These are phyloP conservation scores for Cotesia glomerata DNA, from an alignment of 1,140 invertebrate species.

Conservation along the genomic window DNA sequence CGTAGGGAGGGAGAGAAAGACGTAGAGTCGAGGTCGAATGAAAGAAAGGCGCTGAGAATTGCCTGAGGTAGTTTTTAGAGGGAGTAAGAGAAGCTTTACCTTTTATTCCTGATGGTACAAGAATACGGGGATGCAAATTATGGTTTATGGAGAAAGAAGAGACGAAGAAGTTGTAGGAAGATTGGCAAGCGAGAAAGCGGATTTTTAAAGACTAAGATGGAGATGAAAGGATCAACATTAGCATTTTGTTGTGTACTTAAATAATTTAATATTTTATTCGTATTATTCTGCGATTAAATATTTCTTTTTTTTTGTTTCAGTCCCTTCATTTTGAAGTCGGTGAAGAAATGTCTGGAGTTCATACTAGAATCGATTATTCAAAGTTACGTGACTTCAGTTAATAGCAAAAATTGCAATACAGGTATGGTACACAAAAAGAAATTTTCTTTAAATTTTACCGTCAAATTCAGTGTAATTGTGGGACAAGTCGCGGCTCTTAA, in stretches of 20 bases:
- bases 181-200: conserved; percentile 14
- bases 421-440: no score
- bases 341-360: no score
- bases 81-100: conserved; percentile 27
- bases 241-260: conserved; percentile 5
- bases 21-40: conserved; percentile 3
- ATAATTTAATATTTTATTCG: neutral
- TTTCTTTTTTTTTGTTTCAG: neutral
- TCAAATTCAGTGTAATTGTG: no score
- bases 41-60: conserved; percentile 20
- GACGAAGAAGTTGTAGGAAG: neutral
- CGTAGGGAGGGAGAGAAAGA: conserved; percentile 11
- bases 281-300: neutral
- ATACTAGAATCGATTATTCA: no score
- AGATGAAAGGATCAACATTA: neutral
- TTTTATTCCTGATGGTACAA: conserved; percentile 34
- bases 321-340: neutral
- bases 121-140: conserved; percentile 26
- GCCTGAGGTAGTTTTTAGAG: conserved; percentile 20
- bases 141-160: conserved; percentile 25
- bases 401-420: no score
- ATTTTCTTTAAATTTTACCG: no score
- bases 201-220: neutral
- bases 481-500: no score
- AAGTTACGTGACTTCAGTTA: no score